These are phyloP conservation scores for Acanthopagrus latus DNA, from an alignment of 2,797 vertebrate species.

Conservation along the genomic window DNA sequence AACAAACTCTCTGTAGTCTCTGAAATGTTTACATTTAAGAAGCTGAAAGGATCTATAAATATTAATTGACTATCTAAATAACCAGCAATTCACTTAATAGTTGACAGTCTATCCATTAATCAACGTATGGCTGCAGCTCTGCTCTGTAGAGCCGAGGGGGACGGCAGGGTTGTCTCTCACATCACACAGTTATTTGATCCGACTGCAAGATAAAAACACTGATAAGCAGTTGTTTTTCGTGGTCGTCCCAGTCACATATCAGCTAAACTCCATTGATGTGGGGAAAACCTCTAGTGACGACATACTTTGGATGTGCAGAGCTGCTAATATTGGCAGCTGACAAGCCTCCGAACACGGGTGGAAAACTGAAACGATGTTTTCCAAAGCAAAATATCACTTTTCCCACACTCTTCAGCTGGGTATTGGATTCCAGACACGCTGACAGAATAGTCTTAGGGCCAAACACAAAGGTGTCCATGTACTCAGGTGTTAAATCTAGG, in stretches of 20 bases:
- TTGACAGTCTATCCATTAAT: too few species aligned
- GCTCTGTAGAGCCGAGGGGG: not conserved
- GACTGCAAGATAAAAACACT: not conserved
- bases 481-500: slow-evolving; percentile 60
- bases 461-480: slow-evolving; percentile 63
- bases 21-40: too few species aligned
- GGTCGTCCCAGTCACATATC: not conserved
- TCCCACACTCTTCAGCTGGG: slow-evolving; percentile 46
- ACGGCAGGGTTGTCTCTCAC: not conserved
- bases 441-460: slow-evolving; percentile 42
- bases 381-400: slow-evolving; percentile 50
- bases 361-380: slow-evolving; percentile 47
- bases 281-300: slow-evolving; percentile 26
- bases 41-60: too few species aligned
- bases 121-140: too few species aligned
- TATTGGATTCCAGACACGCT: slow-evolving; percentile 37
- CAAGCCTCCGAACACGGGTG: slow-evolving; percentile 8
- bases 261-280: slow-evolving; percentile 26
- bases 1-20: too few species aligned
- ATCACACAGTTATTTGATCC: not conserved
- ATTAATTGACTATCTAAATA: too few species aligned
- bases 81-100: too few species aligned
- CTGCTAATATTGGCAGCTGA: slow-evolving; percentile 25
- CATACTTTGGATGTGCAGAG: slow-evolving; percentile 10
- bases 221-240: not conserved